These are phyloP conservation scores for Eulemur mongoz DNA, from an alignment of 2,797 vertebrate genomes.

Conservation along the genomic window DNA sequence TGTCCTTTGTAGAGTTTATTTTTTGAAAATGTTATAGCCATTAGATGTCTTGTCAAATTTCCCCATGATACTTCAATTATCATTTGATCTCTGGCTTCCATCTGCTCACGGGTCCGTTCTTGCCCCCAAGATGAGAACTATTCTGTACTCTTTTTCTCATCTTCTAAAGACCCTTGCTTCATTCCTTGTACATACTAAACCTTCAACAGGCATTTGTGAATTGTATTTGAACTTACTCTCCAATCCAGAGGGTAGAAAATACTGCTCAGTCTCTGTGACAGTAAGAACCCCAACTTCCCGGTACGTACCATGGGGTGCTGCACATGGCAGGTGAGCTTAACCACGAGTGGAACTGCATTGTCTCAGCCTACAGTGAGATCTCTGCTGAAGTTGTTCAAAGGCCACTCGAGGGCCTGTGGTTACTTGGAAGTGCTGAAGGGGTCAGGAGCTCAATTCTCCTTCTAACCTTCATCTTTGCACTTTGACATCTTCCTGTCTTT, in stretches of 20 bases:
- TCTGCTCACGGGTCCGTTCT: too few species aligned
- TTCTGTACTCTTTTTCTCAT: rapidly evolving
- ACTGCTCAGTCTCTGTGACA: rapidly evolving
- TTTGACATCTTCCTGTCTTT: neutral
- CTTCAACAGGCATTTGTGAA: neutral
- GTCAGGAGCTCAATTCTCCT: neutral
- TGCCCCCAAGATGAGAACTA: rapidly evolving
- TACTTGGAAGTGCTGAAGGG: neutral
- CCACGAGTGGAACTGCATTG: rapidly evolving
- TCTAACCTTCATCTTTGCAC: neutral
- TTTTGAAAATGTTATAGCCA: neutral
- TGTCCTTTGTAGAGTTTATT: neutral
- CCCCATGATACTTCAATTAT: rapidly evolving
- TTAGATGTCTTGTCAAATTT: neutral
- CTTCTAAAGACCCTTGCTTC: neutral
- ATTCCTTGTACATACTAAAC: rapidly evolving
- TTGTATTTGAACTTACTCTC: neutral
- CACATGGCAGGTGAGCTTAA: rapidly evolving
- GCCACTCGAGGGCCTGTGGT: neutral
- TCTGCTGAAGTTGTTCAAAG: neutral
- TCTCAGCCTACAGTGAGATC: neutral
- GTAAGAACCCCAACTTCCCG: neutral
- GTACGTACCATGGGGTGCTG: rapidly evolving
- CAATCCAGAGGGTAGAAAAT: neutral
- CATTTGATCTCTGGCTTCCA: rapidly evolving